Percentiles rank a stretch among this genome's conserved stretches.
phyloP scores from a whole-genome alignment of 2,888 invertebrate species.

The Hedya salicella region DNA sequence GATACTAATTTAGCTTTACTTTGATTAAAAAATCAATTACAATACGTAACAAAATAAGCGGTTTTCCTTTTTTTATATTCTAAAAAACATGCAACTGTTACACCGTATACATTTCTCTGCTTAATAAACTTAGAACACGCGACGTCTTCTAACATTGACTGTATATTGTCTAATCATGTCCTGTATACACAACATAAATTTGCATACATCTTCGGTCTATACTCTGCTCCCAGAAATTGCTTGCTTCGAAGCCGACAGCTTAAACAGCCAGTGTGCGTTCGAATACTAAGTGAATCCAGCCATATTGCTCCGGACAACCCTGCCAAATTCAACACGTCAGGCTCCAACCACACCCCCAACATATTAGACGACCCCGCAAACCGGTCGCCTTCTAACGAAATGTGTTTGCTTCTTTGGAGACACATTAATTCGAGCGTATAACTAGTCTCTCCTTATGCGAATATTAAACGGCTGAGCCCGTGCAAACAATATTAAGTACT shows the following conservation, averaged over 20 bases:
- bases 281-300: constrained; percentile 43
- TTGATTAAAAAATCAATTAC: too few species aligned
- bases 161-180: constrained; percentile 36
- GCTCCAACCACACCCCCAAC: neutral
- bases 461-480: constrained; percentile 48
- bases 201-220: constrained; percentile 39
- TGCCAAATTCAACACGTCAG: constrained; percentile 31
- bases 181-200: constrained; percentile 40
- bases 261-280: constrained; percentile 42
- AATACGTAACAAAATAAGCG: neutral
- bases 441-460: constrained; percentile 57
- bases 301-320: constrained; percentile 34
- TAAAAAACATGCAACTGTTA: neutral
- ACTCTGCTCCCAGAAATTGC: constrained; percentile 39
- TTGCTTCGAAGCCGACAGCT: constrained; percentile 31
- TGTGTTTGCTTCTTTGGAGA: constrained; percentile 49
- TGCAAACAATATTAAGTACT: constrained; percentile 43
- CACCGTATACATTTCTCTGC: constrained; percentile 3
- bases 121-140: constrained; percentile 16
- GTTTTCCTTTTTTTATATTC: too few species aligned
- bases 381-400: constrained; percentile 38
- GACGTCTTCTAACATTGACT: constrained; percentile 15
- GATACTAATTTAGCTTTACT: too few species aligned
- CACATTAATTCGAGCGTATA: constrained; percentile 57
- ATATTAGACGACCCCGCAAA: constrained; percentile 24